Percentiles rank a stretch among this genome's conserved stretches.
These are phyloP conservation scores for Phylloscopus collybita DNA, from an alignment of 2,797 vertebrate species.

Conservation along the genomic window DNA sequence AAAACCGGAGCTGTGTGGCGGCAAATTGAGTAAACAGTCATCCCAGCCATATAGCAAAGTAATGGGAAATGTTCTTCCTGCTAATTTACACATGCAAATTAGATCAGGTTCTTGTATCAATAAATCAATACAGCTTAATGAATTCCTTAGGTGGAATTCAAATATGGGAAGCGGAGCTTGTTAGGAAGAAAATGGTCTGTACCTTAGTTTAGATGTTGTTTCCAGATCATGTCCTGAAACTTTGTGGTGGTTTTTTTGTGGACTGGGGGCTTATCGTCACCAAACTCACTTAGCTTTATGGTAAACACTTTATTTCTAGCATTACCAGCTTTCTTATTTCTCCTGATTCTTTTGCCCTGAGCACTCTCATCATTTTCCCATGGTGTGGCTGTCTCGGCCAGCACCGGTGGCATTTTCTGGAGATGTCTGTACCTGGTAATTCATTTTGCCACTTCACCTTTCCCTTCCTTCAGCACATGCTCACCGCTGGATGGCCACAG, in stretches of 20 bases:
- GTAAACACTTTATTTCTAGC: neutral
- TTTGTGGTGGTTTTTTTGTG: neutral
- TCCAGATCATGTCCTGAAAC: neutral
- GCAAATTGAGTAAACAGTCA: conserved; percentile 48
- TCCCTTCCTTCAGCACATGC: too few relatives aligned
- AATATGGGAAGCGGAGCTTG: neutral
- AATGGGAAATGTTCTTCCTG: conserved; percentile 46
- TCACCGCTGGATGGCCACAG: fast-evolving
- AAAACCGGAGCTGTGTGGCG: neutral
- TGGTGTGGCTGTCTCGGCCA: fast-evolving
- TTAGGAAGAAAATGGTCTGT: neutral
- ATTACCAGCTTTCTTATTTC: neutral
- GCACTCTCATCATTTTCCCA: neutral
- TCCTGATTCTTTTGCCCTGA: neutral
- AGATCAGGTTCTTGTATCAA: conserved; percentile 46
- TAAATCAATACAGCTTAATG: conserved; percentile 59
- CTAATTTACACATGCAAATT: conserved; percentile 69
- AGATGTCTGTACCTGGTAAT: neutral
- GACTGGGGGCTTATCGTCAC: neutral
- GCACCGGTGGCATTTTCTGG: neutral
- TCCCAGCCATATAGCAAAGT: conserved; percentile 21
- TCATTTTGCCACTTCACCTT: neutral
- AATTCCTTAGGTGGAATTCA: conserved; percentile 50
- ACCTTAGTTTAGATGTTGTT: neutral
- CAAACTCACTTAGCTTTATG: neutral